Evolutionary conservation across 2,888 invertebrate genomes (phyloP), one percentile per base, ranked within the genome.

Genomic region (Brachyptera putata): DNA sequence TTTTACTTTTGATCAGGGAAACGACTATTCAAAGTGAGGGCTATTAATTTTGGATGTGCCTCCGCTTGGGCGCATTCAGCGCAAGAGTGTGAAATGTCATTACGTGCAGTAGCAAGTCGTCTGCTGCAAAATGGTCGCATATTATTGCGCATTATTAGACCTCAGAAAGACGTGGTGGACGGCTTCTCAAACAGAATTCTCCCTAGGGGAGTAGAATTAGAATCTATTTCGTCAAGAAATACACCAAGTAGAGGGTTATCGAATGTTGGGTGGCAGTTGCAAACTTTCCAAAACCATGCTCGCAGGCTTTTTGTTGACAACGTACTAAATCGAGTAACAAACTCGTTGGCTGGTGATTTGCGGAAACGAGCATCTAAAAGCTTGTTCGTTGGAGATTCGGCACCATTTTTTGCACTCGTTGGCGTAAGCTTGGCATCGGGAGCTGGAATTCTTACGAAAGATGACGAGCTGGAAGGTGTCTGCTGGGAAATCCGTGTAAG

Each of bases 391-490:
- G 87, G 87, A 0, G 84, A 87, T 72, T 84, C 87, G 0, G 82
- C 81, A 7, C 87, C 88, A 3, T 86, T 88, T 68, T 86, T 89
- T 70, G 87, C 88, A 4, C 72, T 89, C 16, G 84, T 89, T 60
- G 86, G 88, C 4, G 83, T 88, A 0, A 86, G 86, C 60, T 73
- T 89, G 66, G 87, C 87, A 9, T 84, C 87, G 5, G 87, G 87
- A 2, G 82, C 83, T 50, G 87, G 88, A 16, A 82, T 88, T 61
- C 71, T 90, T 24, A 87, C 87, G 1, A 86, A 85, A 70, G 86
- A 89, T 68, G 87, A 89, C 71, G 87, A 89, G 75, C 72, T 87
- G 26, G 89, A 89, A 74, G 85, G 85, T 41, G 81, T 89, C 37
- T 89, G 89, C 69, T 84, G 84, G 81, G 88, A 89, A 77, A 89